Evolutionary conservation across 30 jellyfish, hydroid and myxozoan species (phyloP), one percentile per base, ranked within the genome.

Genomic region (Hydra vulgaris): DNA sequence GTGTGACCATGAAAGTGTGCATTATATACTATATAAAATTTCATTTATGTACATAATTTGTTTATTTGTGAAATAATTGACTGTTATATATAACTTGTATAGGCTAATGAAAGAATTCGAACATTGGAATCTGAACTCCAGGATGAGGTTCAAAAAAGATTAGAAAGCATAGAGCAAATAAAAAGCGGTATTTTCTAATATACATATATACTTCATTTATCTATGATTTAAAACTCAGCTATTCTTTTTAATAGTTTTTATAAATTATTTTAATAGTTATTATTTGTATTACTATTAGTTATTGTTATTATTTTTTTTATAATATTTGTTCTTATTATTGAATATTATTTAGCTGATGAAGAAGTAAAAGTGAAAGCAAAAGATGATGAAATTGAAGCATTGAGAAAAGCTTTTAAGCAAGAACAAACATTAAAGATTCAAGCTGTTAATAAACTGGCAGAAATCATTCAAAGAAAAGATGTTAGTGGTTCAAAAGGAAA

Each of bases 361-460:
- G 25, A 70, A 0, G 18, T 12, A 70, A 22, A 40, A 40, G n/a
- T n/a, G n/a, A n/a, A n/a, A n/a, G n/a, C n/a, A n/a, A 80, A 40
- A 26, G 87, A 56, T 23, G 96, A 82, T 0, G 91, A 84, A 56
- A 76, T 76, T 8, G 97, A 89, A 23, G 66, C 84, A 20, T 76
- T 89, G 79, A 84, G 71, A 66, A 82, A 83, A 74, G 87, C 86
- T 52, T 81, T 89, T n/a, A 87, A 22, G 19, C 19, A 27, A 0
- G 95, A 89, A 67, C 80, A 70, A 67, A 81, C 92, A 24, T 53
- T 84, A 70, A 89, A 89, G 27, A 89, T 76, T 22, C 97, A 89
- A 54, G 97, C 95, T 24, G 95, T 89, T 15, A 84, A 85, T 74
- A 89, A 89, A 70, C 73, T 89, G 23, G 97, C 97, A 0, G 95